Conservation (phyloP, 2,888 invertebrate species). For the Caenorhabditis doughertyi region DNA sequence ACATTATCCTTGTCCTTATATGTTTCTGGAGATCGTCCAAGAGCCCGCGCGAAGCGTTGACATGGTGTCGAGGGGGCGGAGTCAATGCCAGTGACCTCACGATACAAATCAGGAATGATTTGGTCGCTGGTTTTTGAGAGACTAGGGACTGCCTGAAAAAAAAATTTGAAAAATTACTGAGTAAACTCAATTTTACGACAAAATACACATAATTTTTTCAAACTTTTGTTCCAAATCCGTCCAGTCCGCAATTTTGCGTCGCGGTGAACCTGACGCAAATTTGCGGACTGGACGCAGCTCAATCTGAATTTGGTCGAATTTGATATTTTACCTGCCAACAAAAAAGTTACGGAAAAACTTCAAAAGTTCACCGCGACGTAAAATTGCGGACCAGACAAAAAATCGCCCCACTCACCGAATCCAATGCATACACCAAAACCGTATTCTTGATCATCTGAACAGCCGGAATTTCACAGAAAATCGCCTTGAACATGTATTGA, state of each 20-base stretch:
- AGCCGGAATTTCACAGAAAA: conserved; percentile 22
- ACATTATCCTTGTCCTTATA: conserved; percentile 15
- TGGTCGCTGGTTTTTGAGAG: too few species aligned
- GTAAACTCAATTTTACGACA: too few species aligned
- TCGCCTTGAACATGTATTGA: conserved; percentile 17
- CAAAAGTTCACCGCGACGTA: too few species aligned
- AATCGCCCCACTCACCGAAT: background rate
- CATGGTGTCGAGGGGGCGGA: background rate
- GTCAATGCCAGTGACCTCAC: background rate
- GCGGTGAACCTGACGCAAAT: too few species aligned
- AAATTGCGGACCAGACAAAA: too few species aligned
- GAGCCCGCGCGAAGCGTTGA: background rate
- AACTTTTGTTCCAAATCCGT: too few species aligned
- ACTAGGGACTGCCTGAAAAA: background rate
- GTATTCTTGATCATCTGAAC: background rate
- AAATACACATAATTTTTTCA: too few species aligned
- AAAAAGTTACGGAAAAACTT: too few species aligned
- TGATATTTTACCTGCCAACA: too few species aligned
- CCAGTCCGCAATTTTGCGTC: too few species aligned
- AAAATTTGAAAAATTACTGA: background rate
- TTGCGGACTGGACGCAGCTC: too few species aligned
- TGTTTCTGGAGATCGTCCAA: background rate
- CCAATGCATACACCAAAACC: background rate
- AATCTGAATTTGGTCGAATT: too few species aligned
- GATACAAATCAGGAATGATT: background rate